phyloP scores from a whole-genome alignment of 2,888 invertebrate species.

The Aphidoletes aphidimyza region DNA sequence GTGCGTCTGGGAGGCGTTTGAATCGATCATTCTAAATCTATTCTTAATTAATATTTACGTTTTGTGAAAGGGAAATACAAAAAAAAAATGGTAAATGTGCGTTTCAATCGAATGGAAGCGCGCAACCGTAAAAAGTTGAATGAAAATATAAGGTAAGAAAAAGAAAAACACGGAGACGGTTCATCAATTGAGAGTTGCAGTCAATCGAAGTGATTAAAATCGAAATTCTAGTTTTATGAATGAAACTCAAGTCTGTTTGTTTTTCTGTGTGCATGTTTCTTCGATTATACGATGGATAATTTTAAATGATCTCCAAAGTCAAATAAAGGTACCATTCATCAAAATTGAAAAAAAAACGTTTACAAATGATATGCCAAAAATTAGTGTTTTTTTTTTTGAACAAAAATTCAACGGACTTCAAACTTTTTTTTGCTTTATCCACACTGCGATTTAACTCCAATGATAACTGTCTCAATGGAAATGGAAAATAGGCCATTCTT shows the following conservation, averaged over 20 bases:
- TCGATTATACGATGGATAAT: neutral
- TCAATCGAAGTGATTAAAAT: neutral
- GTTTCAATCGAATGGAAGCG: neutral
- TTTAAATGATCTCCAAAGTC: neutral
- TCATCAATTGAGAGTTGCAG: neutral
- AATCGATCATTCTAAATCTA: slow-evolving; percentile 36
- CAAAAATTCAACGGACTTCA: too few species aligned
- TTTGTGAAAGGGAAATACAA: too few species aligned
- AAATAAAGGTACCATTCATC: slow-evolving; percentile 5
- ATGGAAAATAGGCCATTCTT: too few species aligned
- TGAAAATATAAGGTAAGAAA: neutral
- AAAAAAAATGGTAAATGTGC: neutral
- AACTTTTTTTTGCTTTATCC: too few species aligned
- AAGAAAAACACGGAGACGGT: neutral
- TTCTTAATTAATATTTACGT: slow-evolving; percentile 24
- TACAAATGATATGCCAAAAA: too few species aligned
- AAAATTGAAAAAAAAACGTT: neutral
- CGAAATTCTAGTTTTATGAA: neutral
- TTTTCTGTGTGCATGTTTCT: neutral
- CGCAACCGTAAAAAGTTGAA: neutral
- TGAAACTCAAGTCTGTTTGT: neutral
- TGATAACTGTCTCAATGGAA: too few species aligned
- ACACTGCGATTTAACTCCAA: too few species aligned
- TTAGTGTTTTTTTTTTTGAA: too few species aligned
- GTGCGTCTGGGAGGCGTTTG: neutral